Conservation (phyloP, 1,140 invertebrate genomes). For the Drosophila micromelanica region DNA sequence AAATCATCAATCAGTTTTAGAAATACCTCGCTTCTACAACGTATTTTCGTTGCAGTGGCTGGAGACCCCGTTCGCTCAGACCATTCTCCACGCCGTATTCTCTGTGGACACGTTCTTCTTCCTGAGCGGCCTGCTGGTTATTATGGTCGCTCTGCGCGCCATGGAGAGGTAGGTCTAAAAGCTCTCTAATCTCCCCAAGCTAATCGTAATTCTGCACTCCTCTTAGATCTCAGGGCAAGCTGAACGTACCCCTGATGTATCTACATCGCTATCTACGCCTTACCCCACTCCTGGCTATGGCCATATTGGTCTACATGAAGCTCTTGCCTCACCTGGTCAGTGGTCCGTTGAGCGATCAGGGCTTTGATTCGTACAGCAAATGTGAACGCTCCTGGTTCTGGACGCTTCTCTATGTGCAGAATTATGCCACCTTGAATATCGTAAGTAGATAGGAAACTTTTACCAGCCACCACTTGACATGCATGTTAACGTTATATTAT, state of each 20-base stretch:
- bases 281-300: conserved; percentile 59
- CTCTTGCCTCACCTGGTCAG: conserved; percentile 50
- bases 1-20: too few species aligned
- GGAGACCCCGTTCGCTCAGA: conserved; percentile 85
- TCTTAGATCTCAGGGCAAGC: conserved; percentile 52
- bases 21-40: neutral
- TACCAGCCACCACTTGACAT: neutral
- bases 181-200: too few species aligned
- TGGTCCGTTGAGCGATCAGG: conserved; percentile 56
- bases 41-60: conserved; percentile 48
- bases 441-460: conserved; percentile 29
- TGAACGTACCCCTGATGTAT: conserved; percentile 73
- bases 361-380: conserved; percentile 50
- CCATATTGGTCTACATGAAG: conserved; percentile 54
- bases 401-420: conserved; percentile 63
- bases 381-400: conserved; percentile 56
- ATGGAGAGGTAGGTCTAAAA: conserved; percentile 86
- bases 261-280: conserved; percentile 74
- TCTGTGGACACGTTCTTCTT: conserved; percentile 97
- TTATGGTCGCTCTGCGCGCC: conserved; percentile 87
- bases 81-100: conserved; percentile 87
- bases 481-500: neutral
- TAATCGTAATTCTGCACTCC: too few species aligned
- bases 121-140: conserved; percentile 88
- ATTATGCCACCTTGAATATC: conserved; percentile 46